A percentile compares a stretch with the other conserved stretches of the same genome.
Conservation (phyloP, 2,113 vertebrate species). For the Panthera tigris region DNA sequence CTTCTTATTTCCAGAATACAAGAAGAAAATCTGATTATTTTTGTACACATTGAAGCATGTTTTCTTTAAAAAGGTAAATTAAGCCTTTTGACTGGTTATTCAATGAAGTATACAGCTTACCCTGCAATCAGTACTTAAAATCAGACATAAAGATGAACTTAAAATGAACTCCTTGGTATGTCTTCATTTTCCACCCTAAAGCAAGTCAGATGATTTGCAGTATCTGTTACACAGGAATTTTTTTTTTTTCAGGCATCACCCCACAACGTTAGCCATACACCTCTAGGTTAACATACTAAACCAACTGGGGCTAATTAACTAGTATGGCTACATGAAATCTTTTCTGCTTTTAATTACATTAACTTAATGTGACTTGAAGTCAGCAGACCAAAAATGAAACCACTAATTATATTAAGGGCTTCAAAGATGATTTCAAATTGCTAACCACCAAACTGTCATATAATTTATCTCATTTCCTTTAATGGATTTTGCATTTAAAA, state of each 20-base stretch:
- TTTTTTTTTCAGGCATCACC: slow-evolving; percentile 62
- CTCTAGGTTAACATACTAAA: slow-evolving; percentile 75
- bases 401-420: slow-evolving; percentile 74
- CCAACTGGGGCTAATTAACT: slow-evolving; percentile 73
- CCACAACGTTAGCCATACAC: slow-evolving; percentile 70
- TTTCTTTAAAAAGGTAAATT: slow-evolving; percentile 53
- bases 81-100: slow-evolving; percentile 46
- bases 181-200: slow-evolving; percentile 83
- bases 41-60: background rate
- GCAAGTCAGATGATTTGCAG: slow-evolving; percentile 82
- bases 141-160: slow-evolving; percentile 85
- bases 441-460: slow-evolving; percentile 70
- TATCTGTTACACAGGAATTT: slow-evolving; percentile 80
- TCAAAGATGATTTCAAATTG: slow-evolving; percentile 71
- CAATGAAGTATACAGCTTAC: slow-evolving; percentile 20
- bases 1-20: slow-evolving; percentile 3
- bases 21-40: background rate
- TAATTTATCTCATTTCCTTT: slow-evolving; percentile 72
- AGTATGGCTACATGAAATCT: slow-evolving; percentile 70
- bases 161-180: slow-evolving; percentile 81
- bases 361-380: slow-evolving; percentile 76
- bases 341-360: slow-evolving; percentile 77
- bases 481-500: background rate
- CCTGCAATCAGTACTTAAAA: slow-evolving; percentile 72
- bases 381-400: slow-evolving; percentile 76